Evolutionary conservation across 2,888 invertebrate genomes (phyloP).

Genomic region (Heliconius aoede): DNA sequence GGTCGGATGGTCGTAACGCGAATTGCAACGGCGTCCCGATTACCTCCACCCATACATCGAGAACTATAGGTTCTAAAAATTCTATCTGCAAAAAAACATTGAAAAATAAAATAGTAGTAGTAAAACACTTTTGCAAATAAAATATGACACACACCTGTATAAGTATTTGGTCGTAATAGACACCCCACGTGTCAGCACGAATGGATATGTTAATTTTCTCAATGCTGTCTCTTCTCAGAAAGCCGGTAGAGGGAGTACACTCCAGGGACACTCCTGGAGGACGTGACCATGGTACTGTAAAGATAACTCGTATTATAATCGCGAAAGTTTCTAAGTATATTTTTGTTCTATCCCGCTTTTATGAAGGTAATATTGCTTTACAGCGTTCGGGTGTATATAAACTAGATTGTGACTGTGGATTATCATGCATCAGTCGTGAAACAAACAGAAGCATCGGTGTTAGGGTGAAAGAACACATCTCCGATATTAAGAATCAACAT

Average conservation of each 20-base stretch:
- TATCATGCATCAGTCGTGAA: too few species aligned
- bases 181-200: slow-evolving; percentile 69
- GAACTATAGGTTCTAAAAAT: slow-evolving; percentile 60
- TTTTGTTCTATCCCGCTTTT: too few species aligned
- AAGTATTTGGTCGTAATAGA: slow-evolving; percentile 68
- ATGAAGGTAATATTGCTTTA: too few species aligned
- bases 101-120: too few species aligned
- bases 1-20: slow-evolving; percentile 47
- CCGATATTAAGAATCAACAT: too few species aligned
- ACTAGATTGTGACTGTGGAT: too few species aligned
- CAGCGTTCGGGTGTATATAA: too few species aligned
- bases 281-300: slow-evolving; percentile 33
- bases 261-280: slow-evolving; percentile 57
- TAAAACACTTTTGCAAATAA: too few species aligned
- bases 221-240: slow-evolving; percentile 22
- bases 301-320: neutral
- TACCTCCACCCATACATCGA: slow-evolving; percentile 70
- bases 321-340: neutral
- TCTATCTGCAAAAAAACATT: slow-evolving; percentile 46
- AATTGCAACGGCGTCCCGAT: slow-evolving; percentile 62
- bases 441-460: too few species aligned
- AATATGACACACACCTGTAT: slow-evolving; percentile 56
- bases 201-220: slow-evolving; percentile 53
- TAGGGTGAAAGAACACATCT: too few species aligned
- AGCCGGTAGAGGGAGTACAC: slow-evolving; percentile 51